These are phyloP conservation scores for Oxyscelio sp. DNA, from an alignment of 2,888 invertebrate genomes.

Conservation along the genomic window DNA sequence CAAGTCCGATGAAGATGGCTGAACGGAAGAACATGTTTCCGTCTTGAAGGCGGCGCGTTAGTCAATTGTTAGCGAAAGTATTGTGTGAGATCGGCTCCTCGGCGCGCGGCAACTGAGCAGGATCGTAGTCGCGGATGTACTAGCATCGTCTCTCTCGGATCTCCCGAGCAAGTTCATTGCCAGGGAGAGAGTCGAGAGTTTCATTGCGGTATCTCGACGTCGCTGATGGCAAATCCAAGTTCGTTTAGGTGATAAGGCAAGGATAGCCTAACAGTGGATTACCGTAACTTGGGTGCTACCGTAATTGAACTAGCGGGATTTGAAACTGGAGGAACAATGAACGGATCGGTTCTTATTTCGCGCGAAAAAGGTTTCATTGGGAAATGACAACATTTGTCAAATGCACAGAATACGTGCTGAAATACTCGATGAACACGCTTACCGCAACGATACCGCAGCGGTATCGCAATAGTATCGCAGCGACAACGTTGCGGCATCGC, in stretches of 20 bases:
- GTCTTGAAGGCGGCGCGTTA: slow-evolving; percentile 45
- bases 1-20: slow-evolving; percentile 91
- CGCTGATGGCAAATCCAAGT: not conserved
- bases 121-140: slow-evolving; percentile 85
- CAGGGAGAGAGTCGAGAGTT: slow-evolving; percentile 83
- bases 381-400: too few relatives aligned
- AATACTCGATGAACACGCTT: too few relatives aligned
- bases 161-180: slow-evolving; percentile 86
- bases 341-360: too few relatives aligned
- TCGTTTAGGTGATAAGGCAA: not conserved
- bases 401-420: too few relatives aligned
- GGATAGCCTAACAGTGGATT: not conserved
- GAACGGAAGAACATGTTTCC: slow-evolving; percentile 90
- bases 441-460: too few relatives aligned
- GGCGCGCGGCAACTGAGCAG: slow-evolving; percentile 78
- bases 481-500: too few relatives aligned
- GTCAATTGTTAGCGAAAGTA: slow-evolving; percentile 70
- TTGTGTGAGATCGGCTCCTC: slow-evolving; percentile 44
- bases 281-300: too few relatives aligned
- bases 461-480: too few relatives aligned
- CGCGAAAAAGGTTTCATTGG: too few relatives aligned
- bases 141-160: slow-evolving; percentile 79
- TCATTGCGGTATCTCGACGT: slow-evolving; percentile 22
- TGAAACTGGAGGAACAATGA: too few relatives aligned
- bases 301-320: too few relatives aligned